Conservation (phyloP, 2,113 vertebrate species). For the Caranx melampygus region DNA sequence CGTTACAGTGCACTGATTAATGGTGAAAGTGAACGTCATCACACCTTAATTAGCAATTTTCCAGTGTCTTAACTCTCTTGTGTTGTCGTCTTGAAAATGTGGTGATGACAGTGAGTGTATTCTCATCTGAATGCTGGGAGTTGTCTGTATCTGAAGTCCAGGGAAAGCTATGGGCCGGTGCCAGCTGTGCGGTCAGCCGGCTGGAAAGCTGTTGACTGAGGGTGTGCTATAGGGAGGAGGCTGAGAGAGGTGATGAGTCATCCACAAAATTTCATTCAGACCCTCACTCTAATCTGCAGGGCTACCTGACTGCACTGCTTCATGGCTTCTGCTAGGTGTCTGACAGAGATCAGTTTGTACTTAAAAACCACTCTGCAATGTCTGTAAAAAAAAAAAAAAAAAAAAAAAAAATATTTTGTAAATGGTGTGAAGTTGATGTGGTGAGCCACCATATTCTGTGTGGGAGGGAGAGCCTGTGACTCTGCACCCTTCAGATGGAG, state of each 20-base stretch:
- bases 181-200: slow-evolving; percentile 66
- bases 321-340: not conserved
- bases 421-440: slow-evolving; percentile 25
- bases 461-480: slow-evolving; percentile 69
- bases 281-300: slow-evolving; percentile 53
- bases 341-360: not conserved
- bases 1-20: not conserved
- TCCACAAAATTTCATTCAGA: slow-evolving; percentile 76
- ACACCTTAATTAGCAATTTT: not conserved
- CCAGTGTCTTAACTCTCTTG: not conserved
- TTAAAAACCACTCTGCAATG: not conserved
- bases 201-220: slow-evolving; percentile 55
- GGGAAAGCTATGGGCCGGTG: slow-evolving; percentile 42
- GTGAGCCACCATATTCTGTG: slow-evolving; percentile 63
- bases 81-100: not conserved
- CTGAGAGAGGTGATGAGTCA: slow-evolving; percentile 80
- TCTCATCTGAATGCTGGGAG: not conserved
- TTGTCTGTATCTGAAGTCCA: slow-evolving; percentile 25
- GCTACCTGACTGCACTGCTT: slow-evolving; percentile 39
- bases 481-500: slow-evolving; percentile 72
- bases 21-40: slow-evolving; percentile 1
- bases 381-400: not conserved
- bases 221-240: slow-evolving; percentile 50
- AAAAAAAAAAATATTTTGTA: not conserved
- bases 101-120: not conserved